These are phyloP conservation scores for Antitype chi DNA, from an alignment of 2,888 invertebrate genomes.

Conservation along the genomic window DNA sequence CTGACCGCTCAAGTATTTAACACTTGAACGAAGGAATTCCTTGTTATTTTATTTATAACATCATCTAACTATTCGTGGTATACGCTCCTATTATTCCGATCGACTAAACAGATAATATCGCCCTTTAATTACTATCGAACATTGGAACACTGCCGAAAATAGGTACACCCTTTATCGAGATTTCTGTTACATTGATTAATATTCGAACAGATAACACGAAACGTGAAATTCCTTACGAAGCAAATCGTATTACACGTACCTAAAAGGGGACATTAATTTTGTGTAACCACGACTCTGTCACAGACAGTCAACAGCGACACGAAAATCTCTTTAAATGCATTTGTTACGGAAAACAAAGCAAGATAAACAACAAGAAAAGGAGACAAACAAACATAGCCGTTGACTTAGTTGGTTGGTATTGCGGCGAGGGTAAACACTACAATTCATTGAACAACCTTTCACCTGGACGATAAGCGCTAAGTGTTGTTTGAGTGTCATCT, in stretches of 20 bases:
- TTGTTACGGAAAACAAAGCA: constrained; percentile 73
- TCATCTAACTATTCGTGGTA: constrained; percentile 57
- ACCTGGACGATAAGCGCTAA: constrained; percentile 83
- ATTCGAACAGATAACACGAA: constrained; percentile 46
- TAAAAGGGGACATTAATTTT: constrained; percentile 53
- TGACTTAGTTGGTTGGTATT: constrained; percentile 72
- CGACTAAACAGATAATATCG: constrained; percentile 49
- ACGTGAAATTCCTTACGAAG: constrained; percentile 48
- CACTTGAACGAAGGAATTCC: constrained; percentile 79
- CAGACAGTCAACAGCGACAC: constrained; percentile 62
- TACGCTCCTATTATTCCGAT: constrained; percentile 56
- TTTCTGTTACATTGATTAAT: constrained; percentile 65
- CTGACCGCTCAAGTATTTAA: constrained; percentile 83
- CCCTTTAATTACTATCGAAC: constrained; percentile 59
- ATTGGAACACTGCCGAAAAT: constrained; percentile 59
- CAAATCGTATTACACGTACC: constrained; percentile 45
- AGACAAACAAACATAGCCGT: constrained; percentile 69
- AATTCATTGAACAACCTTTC: constrained; percentile 85
- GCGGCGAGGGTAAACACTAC: constrained; percentile 77
- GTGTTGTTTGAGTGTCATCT: constrained; percentile 78
- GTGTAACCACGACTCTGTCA: constrained; percentile 56
- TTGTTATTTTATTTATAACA: constrained; percentile 68
- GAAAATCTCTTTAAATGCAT: constrained; percentile 69
- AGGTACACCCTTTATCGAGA: constrained; percentile 53
- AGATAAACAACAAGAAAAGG: constrained; percentile 68